Evolutionary conservation across 2,797 vertebrate genomes (phyloP).

Genomic region (Tenualosa ilisha): DNA sequence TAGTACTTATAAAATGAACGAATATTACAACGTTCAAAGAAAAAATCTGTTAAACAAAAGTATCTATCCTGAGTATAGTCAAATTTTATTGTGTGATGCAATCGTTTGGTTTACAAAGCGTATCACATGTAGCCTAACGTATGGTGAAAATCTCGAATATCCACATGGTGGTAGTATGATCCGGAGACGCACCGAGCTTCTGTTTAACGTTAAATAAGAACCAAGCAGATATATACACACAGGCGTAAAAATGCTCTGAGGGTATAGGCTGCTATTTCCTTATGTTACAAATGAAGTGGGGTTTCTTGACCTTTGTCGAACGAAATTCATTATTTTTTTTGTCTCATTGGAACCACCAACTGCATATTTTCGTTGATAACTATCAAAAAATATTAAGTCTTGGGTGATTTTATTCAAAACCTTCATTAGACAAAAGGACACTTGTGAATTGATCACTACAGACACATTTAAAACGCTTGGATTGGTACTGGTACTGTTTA

Average conservation of each 20-base stretch:
- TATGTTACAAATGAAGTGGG: neutral
- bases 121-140: neutral
- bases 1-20: neutral
- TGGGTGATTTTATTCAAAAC: too few species aligned
- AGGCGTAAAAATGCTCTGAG: neutral
- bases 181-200: conserved; percentile 36
- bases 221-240: neutral
- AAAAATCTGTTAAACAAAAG: neutral
- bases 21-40: neutral
- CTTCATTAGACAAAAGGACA: too few species aligned
- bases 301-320: neutral
- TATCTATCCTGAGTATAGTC: neutral
- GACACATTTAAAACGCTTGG: neutral
- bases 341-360: neutral
- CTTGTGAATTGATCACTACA: too few species aligned
- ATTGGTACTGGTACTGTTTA: neutral
- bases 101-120: neutral
- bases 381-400: neutral
- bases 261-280: neutral
- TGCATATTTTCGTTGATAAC: neutral
- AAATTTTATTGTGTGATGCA: neutral
- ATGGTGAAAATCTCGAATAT: conserved; percentile 34
- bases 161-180: conserved; percentile 60
- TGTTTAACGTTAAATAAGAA: conserved; percentile 7
- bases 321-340: neutral